phyloP scores from a whole-genome alignment of 2,113 vertebrate genomes.

The Paramormyrops kingsleyae region DNA sequence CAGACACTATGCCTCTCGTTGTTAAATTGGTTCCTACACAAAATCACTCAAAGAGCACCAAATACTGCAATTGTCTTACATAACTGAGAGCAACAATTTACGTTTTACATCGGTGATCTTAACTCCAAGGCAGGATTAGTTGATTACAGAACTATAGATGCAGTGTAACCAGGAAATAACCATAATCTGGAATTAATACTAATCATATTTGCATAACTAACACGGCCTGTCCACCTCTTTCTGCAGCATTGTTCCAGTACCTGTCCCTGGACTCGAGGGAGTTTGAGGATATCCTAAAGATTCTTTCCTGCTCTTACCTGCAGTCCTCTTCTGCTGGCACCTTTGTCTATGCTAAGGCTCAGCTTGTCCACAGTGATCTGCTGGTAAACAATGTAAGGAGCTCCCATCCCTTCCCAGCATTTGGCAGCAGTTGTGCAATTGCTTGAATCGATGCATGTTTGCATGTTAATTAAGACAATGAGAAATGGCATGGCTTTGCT shows the following conservation, averaged over 20 bases:
- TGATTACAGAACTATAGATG: not conserved
- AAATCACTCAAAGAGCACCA: not conserved
- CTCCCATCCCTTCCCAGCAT: no score
- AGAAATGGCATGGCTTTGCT: not conserved
- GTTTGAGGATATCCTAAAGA: conserved; percentile 78
- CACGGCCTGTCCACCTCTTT: conserved; percentile 8
- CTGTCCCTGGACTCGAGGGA: conserved; percentile 75
- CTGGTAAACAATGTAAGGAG: conserved; percentile 82
- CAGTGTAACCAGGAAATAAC: not conserved
- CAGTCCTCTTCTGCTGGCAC: conserved; percentile 64
- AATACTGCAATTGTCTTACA: not conserved
- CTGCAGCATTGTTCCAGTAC: conserved; percentile 75
- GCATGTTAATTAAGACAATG: not conserved
- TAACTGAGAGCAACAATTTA: not conserved
- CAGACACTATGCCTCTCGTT: not conserved
- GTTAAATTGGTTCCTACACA: not conserved
- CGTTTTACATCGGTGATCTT: not conserved
- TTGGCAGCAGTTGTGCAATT: not conserved
- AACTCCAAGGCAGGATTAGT: not conserved
- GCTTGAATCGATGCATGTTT: not conserved
- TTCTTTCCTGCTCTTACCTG: conserved; percentile 77
- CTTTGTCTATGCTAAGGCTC: conserved; percentile 74
- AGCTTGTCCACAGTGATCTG: conserved; percentile 81
- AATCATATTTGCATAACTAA: not conserved
- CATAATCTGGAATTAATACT: not conserved